Evolutionary conservation across 2,797 vertebrate genomes (phyloP).

Genomic region (Anguilla pacifica): DNA sequence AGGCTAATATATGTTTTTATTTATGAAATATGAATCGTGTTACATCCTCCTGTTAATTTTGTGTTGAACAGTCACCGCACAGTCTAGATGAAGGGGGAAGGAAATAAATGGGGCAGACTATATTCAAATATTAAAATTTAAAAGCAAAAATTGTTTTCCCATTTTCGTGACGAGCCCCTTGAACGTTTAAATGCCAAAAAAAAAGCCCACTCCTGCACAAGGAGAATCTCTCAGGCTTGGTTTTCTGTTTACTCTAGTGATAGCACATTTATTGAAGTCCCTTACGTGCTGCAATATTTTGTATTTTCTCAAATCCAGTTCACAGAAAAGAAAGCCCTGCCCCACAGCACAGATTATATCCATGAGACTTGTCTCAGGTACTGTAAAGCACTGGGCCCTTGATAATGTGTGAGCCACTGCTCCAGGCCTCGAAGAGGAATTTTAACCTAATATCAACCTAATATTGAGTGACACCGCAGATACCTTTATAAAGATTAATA

Average conservation of each 20-base stretch:
- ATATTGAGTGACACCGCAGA: not conserved
- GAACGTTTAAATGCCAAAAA: not conserved
- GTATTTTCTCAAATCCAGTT: constrained; percentile 9
- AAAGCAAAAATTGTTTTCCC: not conserved
- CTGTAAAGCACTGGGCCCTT: not conserved
- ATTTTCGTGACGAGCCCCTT: not conserved
- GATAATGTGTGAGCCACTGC: not conserved
- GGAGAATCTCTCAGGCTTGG: not conserved
- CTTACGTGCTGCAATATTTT: not conserved
- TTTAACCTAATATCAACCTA: not conserved
- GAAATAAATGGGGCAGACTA: not conserved
- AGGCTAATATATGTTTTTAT: not conserved
- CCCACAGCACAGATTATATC: not conserved
- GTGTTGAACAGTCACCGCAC: not conserved
- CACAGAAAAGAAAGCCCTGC: not conserved
- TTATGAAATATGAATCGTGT: not conserved
- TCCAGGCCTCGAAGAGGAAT: not conserved
- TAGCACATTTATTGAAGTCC: not conserved
- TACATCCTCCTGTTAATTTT: not conserved
- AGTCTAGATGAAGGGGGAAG: not conserved
- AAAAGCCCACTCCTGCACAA: not conserved
- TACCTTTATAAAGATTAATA: constrained; percentile 1
- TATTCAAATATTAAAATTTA: not conserved
- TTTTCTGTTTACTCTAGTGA: not conserved
- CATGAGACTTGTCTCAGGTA: not conserved